phyloP scores from a whole-genome alignment of 2,113 vertebrate species.

The Hippocampus comes region DNA sequence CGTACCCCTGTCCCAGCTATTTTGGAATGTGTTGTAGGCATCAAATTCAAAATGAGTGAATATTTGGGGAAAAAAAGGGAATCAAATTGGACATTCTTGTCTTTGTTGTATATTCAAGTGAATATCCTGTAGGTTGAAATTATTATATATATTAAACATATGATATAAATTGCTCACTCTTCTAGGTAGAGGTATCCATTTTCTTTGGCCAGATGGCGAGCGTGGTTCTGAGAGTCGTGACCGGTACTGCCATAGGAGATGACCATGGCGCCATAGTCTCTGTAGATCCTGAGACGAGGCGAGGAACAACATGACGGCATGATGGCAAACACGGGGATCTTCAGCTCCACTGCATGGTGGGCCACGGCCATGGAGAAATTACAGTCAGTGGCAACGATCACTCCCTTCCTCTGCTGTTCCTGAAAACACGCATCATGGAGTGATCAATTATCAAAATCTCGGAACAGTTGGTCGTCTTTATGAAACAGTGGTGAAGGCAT shows the following conservation, averaged over 20 bases:
- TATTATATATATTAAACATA: too few species aligned
- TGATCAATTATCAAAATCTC: background rate
- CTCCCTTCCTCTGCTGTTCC: constrained; percentile 86
- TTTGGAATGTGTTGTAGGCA: too few species aligned
- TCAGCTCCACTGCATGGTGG: constrained; percentile 78
- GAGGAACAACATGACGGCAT: constrained; percentile 75
- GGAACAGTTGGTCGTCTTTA: too few species aligned
- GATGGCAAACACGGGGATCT: constrained; percentile 82
- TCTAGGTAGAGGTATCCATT: constrained; percentile 85
- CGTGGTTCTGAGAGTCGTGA: constrained; percentile 78
- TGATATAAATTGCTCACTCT: constrained; percentile 69
- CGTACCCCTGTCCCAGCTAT: too few species aligned
- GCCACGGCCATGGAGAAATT: constrained; percentile 87
- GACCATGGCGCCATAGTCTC: constrained; percentile 87
- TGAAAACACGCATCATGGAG: constrained; percentile 29
- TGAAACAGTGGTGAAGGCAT: too few species aligned
- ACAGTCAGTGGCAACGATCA: constrained; percentile 83
- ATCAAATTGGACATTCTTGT: too few species aligned
- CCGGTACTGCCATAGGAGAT: constrained; percentile 77
- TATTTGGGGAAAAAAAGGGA: too few species aligned
- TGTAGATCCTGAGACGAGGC: constrained; percentile 73
- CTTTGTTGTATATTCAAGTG: too few species aligned
- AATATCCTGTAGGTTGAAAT: too few species aligned
- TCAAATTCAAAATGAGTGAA: too few species aligned
- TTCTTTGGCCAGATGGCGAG: constrained; percentile 77